Conservation (phyloP, 1,140 invertebrate genomes). For the Lepidurus packardi region DNA sequence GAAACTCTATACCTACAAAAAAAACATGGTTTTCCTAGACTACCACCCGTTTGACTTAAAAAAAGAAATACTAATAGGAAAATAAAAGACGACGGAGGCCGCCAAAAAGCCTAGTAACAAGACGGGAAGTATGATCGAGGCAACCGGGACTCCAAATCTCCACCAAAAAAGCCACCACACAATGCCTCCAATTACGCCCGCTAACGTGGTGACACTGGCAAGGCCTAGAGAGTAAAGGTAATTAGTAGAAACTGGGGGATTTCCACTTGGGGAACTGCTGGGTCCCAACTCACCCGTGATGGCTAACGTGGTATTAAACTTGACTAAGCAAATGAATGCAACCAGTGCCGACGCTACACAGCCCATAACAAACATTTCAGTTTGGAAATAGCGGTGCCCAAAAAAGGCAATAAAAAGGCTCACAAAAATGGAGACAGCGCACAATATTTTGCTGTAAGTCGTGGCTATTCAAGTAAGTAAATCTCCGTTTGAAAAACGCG, state of each 20-base stretch:
- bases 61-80: slow-evolving; percentile 50
- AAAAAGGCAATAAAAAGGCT: slow-evolving; percentile 55
- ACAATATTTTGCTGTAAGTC: slow-evolving; percentile 46
- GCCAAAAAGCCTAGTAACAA: slow-evolving; percentile 52
- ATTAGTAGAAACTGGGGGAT: background rate
- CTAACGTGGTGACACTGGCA: slow-evolving; percentile 39
- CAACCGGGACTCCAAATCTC: slow-evolving; percentile 52
- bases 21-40: slow-evolving; percentile 37
- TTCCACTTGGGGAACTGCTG: background rate
- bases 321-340: slow-evolving; percentile 37
- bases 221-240: slow-evolving; percentile 35
- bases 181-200: slow-evolving; percentile 47
- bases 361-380: slow-evolving; percentile 52
- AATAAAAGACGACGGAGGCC: slow-evolving; percentile 52
- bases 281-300: slow-evolving; percentile 29
- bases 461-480: slow-evolving; percentile 22
- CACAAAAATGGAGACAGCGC: slow-evolving; percentile 50
- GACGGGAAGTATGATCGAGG: slow-evolving; percentile 52
- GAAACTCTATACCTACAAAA: slow-evolving; percentile 52
- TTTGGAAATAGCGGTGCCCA: slow-evolving; percentile 58
- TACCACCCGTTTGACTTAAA: slow-evolving; percentile 33
- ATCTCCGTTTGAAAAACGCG: slow-evolving; percentile 1
- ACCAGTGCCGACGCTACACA: slow-evolving; percentile 40
- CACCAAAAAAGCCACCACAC: slow-evolving; percentile 52
- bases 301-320: slow-evolving; percentile 34